Evolutionary conservation across 2,888 invertebrate species (phyloP), one percentile per base, ranked within the genome.

Genomic region (Pyrocoelia pectoralis): DNA sequence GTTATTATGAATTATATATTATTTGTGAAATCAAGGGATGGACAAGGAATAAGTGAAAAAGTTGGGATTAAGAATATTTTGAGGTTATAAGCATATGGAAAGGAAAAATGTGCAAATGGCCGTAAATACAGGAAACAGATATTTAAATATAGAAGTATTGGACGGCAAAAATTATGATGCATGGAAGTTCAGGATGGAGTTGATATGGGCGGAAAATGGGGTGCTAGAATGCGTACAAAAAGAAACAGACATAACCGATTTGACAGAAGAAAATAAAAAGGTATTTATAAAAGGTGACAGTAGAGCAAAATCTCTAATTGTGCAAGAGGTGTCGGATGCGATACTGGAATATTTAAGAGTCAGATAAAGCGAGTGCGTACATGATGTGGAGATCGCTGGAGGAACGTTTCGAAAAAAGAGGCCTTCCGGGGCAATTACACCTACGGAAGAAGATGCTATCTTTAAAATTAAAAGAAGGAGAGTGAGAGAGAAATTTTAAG

Each of bases 381-480:
- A 18, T 9, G 8, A 66, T 68, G 67, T 68, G 68, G 68, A 61
- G 33, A 40, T 40, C 40, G 0, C 28, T 67, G 12, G 53, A 61
- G 41, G 40, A 57, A 19, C 57, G 29, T 28, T 61, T 61, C 54
- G 66, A 66, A 13, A 63, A 58, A 18, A 69, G 58, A 33, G 65
- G 58, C 2, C 2, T 62, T 15, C 51, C 55, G 4, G 64, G 61
- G 14, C 56, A 61, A 28, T 24, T 67, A 8, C 49, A 46, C 40
- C 46, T 66, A 14, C 59, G 43, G 56, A 60, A 29, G n/a, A 60
- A 61, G 49, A 50, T 68, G 38, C 5, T 68, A 13, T 52, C 54
- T n/a, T 19, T 65, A 56, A 60, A 61, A 33, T 29, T 68, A 12
- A 24, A 46, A 38, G 65, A 66, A 50, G 41, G 40, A 12, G 46